Evolutionary conservation across 2,888 invertebrate species (phyloP).

Genomic region (Eristalinus sepulchralis): DNA sequence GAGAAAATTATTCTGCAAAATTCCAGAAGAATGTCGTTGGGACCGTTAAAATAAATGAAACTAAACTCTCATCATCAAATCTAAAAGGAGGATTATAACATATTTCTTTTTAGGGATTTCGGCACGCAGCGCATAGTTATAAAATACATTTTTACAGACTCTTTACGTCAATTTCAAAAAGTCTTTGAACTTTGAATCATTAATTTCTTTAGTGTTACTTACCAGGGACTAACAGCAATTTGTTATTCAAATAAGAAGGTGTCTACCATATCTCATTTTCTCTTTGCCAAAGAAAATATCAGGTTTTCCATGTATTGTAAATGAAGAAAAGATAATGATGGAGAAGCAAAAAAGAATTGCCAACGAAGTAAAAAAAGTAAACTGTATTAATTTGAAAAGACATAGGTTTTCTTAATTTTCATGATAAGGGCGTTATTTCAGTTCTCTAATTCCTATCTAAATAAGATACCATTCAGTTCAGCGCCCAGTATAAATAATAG

Average conservation of each 20-base stretch:
- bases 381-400: conserved; percentile 13
- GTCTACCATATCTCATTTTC: background rate
- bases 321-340: background rate
- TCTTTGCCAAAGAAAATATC: background rate
- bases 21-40: conserved; percentile 35
- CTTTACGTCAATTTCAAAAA: too few relatives aligned
- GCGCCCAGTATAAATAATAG: conserved; percentile 17
- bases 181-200: too few relatives aligned
- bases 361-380: background rate
- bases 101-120: too few relatives aligned
- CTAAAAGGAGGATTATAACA: background rate
- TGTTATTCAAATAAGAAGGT: background rate
- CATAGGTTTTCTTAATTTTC: background rate
- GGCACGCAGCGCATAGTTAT: too few relatives aligned
- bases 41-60: background rate
- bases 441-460: conserved; percentile 28
- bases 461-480: conserved; percentile 14
- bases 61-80: background rate
- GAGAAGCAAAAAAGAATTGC: background rate
- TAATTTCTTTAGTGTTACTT: too few relatives aligned
- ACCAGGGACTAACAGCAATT: too few relatives aligned
- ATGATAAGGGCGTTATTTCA: conserved; percentile 2
- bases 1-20: conserved; percentile 50
- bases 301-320: background rate
- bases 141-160: too few relatives aligned